Evolutionary conservation across 2,888 invertebrate species (phyloP).

Genomic region (Philopedon plagiatum): DNA sequence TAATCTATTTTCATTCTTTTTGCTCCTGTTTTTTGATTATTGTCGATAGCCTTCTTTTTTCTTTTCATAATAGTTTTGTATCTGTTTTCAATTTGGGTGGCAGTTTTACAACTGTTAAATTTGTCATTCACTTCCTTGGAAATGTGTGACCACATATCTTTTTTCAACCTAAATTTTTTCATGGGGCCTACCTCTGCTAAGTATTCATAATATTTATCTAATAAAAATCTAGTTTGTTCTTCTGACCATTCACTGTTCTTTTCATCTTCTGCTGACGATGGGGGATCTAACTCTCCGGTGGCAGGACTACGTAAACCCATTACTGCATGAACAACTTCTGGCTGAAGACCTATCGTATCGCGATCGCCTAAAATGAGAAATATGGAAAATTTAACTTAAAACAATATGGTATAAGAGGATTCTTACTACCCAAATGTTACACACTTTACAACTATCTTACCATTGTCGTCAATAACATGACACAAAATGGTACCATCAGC

Average conservation of each 20-base stretch:
- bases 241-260: neutral
- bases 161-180: conserved; percentile 4
- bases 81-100: neutral
- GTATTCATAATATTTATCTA: conserved; percentile 1
- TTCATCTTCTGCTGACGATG: neutral
- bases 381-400: no score
- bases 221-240: neutral
- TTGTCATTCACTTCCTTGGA: neutral
- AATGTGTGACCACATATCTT: conserved; percentile 5
- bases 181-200: neutral
- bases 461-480: no score
- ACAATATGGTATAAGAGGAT: no score
- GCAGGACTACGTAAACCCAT: no score
- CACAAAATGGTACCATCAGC: no score
- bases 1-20: neutral
- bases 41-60: conserved; percentile 1
- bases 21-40: neutral
- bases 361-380: no score
- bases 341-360: no score
- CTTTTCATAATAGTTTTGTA: conserved; percentile 15
- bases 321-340: no score
- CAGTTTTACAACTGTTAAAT: neutral
- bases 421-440: no score
- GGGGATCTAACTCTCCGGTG: no score
- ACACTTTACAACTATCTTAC: no score